These are phyloP conservation scores for Ceyx erithaca DNA, from an alignment of 2,797 vertebrate genomes.

Conservation along the genomic window DNA sequence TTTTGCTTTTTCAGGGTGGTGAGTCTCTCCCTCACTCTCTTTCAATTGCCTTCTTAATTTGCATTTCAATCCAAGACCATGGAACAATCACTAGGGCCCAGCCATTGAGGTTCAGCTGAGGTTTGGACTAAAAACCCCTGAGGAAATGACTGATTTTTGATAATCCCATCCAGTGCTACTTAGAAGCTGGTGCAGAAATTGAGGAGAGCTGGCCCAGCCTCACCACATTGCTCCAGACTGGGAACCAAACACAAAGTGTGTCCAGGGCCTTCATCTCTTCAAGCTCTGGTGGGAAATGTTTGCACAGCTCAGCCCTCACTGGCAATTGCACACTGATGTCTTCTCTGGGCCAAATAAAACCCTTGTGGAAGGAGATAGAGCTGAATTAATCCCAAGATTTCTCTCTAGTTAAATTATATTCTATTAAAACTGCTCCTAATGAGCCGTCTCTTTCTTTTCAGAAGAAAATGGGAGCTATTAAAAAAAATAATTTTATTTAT, in stretches of 20 bases:
- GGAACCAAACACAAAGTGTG: not conserved
- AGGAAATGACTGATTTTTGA: not conserved
- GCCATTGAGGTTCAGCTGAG: not conserved
- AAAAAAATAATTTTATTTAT: conserved; percentile 20
- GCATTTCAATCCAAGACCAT: not conserved
- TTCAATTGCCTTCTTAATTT: not conserved
- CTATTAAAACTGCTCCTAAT: not conserved
- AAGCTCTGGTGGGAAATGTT: not conserved
- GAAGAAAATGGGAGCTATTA: conserved; percentile 26
- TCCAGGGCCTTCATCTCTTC: not conserved
- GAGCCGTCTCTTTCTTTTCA: not conserved
- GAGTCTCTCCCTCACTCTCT: not conserved
- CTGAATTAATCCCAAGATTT: conserved; percentile 23
- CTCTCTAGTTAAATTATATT: not conserved
- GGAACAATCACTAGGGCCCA: not conserved
- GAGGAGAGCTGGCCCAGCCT: not conserved
- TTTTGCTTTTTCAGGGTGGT: not conserved
- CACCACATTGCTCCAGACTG: not conserved
- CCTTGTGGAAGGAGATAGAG: not conserved
- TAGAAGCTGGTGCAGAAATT: not conserved
- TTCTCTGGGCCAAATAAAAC: conserved; percentile 6
- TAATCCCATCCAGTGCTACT: not conserved
- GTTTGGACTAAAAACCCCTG: not conserved
- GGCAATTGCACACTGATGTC: not conserved
- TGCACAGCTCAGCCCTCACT: not conserved